These are phyloP conservation scores for Leptoclinus maculatus DNA, from an alignment of 2,797 vertebrate species.

Conservation along the genomic window DNA sequence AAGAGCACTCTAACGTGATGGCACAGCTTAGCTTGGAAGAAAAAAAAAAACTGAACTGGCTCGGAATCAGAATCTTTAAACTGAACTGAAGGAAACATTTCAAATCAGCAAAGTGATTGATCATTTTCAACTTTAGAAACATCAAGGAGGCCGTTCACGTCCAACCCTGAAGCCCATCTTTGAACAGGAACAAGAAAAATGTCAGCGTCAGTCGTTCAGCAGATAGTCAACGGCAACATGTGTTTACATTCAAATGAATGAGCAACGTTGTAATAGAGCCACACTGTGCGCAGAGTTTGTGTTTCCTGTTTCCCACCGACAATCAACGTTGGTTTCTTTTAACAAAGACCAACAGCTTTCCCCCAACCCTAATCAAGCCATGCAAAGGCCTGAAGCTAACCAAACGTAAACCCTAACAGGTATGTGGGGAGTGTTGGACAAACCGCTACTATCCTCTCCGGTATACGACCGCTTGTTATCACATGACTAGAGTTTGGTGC, in stretches of 20 bases:
- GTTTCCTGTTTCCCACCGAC: background rate
- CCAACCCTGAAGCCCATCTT: background rate
- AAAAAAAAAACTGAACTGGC: background rate
- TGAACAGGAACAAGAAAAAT: background rate
- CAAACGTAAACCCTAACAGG: background rate
- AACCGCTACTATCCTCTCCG: background rate
- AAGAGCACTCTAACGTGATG: background rate
- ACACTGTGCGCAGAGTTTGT: background rate
- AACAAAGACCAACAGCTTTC: background rate
- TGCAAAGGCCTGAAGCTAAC: background rate
- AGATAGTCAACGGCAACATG: background rate
- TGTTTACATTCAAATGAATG: background rate
- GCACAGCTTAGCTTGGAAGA: background rate
- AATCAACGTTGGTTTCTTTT: background rate
- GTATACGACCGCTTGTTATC: background rate
- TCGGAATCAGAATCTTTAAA: background rate
- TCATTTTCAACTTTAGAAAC: background rate
- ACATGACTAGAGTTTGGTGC: background rate
- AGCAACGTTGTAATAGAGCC: background rate
- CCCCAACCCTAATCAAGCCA: background rate
- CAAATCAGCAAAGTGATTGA: background rate
- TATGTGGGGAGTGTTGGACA: background rate
- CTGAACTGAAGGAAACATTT: background rate
- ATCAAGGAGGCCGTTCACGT: background rate
- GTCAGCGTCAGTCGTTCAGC: background rate